A percentile compares a stretch with the other conserved stretches of the same genome.
phyloP scores from a whole-genome alignment of 2,113 vertebrate species.

The Malurus melanocephalus region DNA sequence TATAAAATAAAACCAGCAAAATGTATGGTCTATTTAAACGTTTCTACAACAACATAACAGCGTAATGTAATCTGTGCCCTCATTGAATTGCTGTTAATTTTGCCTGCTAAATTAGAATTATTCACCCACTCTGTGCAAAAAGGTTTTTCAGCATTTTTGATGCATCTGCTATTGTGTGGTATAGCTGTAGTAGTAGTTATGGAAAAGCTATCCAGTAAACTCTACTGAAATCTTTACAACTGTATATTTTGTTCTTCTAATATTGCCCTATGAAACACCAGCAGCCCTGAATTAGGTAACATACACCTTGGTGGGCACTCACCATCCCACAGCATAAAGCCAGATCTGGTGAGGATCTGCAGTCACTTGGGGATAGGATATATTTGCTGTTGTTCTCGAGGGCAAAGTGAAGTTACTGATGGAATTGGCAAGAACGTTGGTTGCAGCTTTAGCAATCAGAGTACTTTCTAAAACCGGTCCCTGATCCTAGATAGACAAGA shows the following conservation, averaged over 20 bases:
- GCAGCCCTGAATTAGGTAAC: background rate
- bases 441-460: background rate
- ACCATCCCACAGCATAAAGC: background rate
- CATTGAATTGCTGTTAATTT: background rate
- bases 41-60: background rate
- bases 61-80: background rate
- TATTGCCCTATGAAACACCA: background rate
- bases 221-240: background rate
- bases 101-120: background rate
- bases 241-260: background rate
- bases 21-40: background rate
- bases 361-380: background rate
- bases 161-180: background rate
- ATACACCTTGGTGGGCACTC: background rate
- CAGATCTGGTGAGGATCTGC: background rate
- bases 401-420: background rate
- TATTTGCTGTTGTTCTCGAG: background rate
- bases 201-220: background rate
- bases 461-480: background rate
- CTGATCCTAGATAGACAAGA: background rate
- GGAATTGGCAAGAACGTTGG: background rate
- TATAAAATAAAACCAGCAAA: constrained; percentile 13
- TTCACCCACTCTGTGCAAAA: background rate
- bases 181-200: background rate
- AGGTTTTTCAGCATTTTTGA: background rate